These are phyloP conservation scores for Nowickia ferox DNA, from an alignment of 2,888 invertebrate species.

Conservation along the genomic window DNA sequence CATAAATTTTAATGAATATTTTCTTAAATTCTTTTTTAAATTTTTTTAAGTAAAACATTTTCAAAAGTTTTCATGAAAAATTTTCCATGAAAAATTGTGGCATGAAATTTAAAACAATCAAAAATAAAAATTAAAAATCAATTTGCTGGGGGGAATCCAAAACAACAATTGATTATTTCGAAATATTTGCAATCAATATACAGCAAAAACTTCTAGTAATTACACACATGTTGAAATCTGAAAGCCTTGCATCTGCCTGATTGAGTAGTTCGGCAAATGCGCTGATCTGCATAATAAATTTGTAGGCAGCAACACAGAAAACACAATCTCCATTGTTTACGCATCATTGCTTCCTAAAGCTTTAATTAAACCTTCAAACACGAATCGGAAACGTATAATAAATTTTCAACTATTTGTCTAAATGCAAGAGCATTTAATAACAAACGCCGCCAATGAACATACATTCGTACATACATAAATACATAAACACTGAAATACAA, in stretches of 20 bases:
- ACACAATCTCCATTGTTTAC: slow-evolving; percentile 56
- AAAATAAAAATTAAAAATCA: too few relatives aligned
- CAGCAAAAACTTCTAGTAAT: neutral
- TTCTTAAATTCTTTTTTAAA: too few relatives aligned
- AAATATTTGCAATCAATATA: neutral
- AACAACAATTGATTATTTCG: neutral
- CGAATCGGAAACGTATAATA: slow-evolving; percentile 49
- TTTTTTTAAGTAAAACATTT: too few relatives aligned
- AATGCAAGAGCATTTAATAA: slow-evolving; percentile 55
- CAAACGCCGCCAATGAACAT: slow-evolving; percentile 1
- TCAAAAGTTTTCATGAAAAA: too few relatives aligned
- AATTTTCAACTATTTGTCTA: slow-evolving; percentile 47
- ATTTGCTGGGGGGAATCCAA: neutral
- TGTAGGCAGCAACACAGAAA: slow-evolving; percentile 16
- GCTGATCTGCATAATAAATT: neutral
- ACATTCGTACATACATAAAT: neutral
- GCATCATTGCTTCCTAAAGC: slow-evolving; percentile 49
- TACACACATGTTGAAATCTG: neutral
- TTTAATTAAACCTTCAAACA: slow-evolving; percentile 66
- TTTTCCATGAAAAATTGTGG: too few relatives aligned
- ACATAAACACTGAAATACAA: slow-evolving; percentile 1
- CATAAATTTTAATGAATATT: too few relatives aligned
- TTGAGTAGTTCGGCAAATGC: slow-evolving; percentile 12
- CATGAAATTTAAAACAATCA: too few relatives aligned
- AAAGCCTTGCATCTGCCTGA: slow-evolving; percentile 26